Percentiles rank a stretch among this genome's conserved stretches.
phyloP scores from a whole-genome alignment of 1,140 invertebrate species.

The Hetaerina americana region DNA sequence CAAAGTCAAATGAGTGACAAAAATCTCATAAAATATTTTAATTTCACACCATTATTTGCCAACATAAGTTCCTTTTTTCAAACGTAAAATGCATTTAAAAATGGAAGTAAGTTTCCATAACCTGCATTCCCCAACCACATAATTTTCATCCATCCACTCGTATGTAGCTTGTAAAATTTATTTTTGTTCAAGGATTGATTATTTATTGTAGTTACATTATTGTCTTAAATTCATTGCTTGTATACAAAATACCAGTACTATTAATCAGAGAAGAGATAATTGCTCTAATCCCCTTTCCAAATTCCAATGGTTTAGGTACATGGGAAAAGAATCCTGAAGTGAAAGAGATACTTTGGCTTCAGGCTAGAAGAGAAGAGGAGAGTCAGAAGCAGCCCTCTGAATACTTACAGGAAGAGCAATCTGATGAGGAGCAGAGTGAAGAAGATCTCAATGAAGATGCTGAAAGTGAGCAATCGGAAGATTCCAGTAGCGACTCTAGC shows the following conservation, averaged over 20 bases:
- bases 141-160: no score
- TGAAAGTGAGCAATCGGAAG: not conserved
- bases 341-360: conserved; percentile 46
- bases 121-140: no score
- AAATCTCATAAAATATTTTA: no score
- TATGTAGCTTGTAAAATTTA: no score
- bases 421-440: not conserved
- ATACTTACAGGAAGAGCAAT: not conserved
- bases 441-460: not conserved
- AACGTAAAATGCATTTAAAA: no score
- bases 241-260: conserved; percentile 9
- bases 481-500: not conserved
- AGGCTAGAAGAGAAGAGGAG: conserved; percentile 33
- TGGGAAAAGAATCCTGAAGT: conserved; percentile 43
- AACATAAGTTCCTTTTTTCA: no score
- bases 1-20: no score
- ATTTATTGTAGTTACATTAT: conserved; percentile 22
- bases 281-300: not conserved
- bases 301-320: conserved; percentile 29
- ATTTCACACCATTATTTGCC: no score
- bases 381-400: no score
- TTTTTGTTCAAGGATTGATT: no score
- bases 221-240: conserved; percentile 12
- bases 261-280: not conserved
- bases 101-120: no score